Percentiles rank a stretch among this genome's conserved stretches.
These are phyloP conservation scores for Cyrtodaria siliqua DNA, from an alignment of 2,888 invertebrate genomes.

Conservation along the genomic window DNA sequence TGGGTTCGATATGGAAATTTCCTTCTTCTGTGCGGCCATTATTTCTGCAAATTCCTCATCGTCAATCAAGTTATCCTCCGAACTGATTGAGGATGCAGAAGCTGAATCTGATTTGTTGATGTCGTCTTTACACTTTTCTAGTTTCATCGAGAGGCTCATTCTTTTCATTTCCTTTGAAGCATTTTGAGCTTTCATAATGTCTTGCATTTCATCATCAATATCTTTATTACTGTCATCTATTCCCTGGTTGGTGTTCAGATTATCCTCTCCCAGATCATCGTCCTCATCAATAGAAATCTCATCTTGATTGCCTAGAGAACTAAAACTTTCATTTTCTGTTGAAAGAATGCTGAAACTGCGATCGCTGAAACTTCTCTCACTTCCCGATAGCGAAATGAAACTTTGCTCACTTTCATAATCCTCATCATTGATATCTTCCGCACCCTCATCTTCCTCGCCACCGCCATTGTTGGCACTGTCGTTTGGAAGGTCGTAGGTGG, in stretches of 20 bases:
- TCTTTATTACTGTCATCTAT: conserved; percentile 76
- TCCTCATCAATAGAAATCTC: conserved; percentile 79
- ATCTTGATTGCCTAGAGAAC: conserved; percentile 74
- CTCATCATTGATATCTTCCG: conserved; percentile 64
- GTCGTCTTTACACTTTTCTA: conserved; percentile 35
- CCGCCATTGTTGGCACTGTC: conserved; percentile 37
- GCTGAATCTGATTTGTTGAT: conserved; percentile 32
- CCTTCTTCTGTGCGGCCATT: conserved; percentile 56
- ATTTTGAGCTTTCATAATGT: conserved; percentile 18
- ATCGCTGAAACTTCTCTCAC: conserved; percentile 56
- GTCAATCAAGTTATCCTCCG: conserved; percentile 23
- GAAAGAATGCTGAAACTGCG: conserved; percentile 52
- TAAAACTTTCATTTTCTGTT: conserved; percentile 49
- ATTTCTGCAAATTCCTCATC: conserved; percentile 60
- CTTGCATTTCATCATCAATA: conserved; percentile 23
- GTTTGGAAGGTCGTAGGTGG: conserved; percentile 54
- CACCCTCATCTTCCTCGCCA: conserved; percentile 59
- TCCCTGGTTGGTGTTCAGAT: not conserved
- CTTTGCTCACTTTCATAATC: conserved; percentile 67
- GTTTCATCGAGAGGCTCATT: conserved; percentile 39
- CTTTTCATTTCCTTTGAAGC: conserved; percentile 5
- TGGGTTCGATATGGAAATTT: not conserved
- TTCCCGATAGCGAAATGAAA: conserved; percentile 61
- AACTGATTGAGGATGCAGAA: conserved; percentile 17
- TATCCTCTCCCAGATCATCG: conserved; percentile 62